A percentile compares a stretch with the other conserved stretches of the same genome.
phyloP scores from a whole-genome alignment of 2,797 vertebrate species.

The Etheostoma perlongum region DNA sequence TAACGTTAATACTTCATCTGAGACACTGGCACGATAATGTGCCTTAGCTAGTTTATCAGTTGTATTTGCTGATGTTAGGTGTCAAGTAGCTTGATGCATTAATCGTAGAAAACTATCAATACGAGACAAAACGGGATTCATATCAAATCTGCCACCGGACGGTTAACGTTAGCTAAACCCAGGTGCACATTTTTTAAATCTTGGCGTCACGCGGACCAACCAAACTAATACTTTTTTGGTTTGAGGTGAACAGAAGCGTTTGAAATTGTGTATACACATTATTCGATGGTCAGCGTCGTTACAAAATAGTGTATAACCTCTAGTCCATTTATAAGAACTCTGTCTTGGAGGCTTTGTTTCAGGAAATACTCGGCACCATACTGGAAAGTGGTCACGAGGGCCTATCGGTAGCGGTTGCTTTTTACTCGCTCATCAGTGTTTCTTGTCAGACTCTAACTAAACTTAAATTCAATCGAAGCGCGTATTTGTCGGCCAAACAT shows the following conservation, averaged over 20 bases:
- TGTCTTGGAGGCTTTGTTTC: conserved; percentile 34
- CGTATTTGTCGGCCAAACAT: accelerated
- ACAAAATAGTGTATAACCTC: not conserved
- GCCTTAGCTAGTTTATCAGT: too few species aligned
- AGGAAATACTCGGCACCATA: conserved; percentile 70
- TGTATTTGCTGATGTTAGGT: not conserved
- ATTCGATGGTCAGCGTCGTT: accelerated
- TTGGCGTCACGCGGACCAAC: not conserved
- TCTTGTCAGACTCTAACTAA: not conserved
- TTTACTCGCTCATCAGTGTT: not conserved
- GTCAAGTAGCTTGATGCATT: not conserved
- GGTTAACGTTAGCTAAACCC: not conserved
- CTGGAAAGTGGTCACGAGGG: conserved; percentile 69
- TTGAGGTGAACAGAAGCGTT: not conserved
- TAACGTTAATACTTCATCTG: not conserved
- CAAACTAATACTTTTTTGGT: not conserved
- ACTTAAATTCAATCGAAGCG: not conserved
- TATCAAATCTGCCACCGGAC: not conserved
- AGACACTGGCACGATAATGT: too few species aligned
- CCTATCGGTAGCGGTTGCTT: conserved; percentile 4
- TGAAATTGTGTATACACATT: not conserved
- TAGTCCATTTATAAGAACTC: not conserved
- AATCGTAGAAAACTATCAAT: not conserved
- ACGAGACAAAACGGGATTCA: not conserved
- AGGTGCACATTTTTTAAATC: not conserved